phyloP scores from a whole-genome alignment of 2,888 invertebrate species.

The Drosophila nigricruria region DNA sequence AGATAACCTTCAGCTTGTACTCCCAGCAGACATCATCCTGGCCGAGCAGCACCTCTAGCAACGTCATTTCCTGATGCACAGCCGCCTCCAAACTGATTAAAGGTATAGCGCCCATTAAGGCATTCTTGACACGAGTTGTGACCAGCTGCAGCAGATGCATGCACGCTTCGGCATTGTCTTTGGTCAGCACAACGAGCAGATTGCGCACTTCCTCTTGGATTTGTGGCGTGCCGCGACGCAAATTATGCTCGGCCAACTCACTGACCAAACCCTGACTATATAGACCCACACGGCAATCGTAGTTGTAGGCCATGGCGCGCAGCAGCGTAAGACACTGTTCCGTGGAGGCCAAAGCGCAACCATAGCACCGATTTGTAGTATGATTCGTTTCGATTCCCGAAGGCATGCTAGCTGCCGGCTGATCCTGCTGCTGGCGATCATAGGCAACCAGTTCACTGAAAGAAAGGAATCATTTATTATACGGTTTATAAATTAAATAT shows the following conservation, averaged over 20 bases:
- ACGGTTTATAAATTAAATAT: neutral
- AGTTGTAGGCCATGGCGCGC: constrained; percentile 94
- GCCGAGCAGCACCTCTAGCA: constrained; percentile 94
- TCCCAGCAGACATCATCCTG: constrained; percentile 99
- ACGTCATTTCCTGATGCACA: constrained; percentile 95
- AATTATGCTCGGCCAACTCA: constrained; percentile 95
- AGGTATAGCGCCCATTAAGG: constrained; percentile 91
- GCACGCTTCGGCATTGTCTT: constrained; percentile 94
- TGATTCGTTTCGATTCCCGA: constrained; percentile 68
- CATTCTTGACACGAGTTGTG: constrained; percentile 93
- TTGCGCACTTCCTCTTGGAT: constrained; percentile 96
- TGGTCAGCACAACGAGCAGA: constrained; percentile 94
- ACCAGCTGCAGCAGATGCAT: constrained; percentile 87
- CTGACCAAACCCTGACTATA: constrained; percentile 95
- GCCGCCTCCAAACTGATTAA: constrained; percentile 90
- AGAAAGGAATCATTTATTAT: neutral
- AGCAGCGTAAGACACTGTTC: constrained; percentile 97
- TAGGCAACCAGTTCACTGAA: constrained; percentile 94
- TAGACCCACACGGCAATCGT: constrained; percentile 90
- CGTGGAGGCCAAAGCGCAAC: constrained; percentile 95
- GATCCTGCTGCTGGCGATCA: constrained; percentile 91
- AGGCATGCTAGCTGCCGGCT: constrained; percentile 52
- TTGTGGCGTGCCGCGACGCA: constrained; percentile 93
- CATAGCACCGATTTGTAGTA: constrained; percentile 90
- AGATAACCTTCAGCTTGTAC: constrained; percentile 93